Conservation (phyloP, 2,113 vertebrate genomes). For the Glaucomys volans region DNA sequence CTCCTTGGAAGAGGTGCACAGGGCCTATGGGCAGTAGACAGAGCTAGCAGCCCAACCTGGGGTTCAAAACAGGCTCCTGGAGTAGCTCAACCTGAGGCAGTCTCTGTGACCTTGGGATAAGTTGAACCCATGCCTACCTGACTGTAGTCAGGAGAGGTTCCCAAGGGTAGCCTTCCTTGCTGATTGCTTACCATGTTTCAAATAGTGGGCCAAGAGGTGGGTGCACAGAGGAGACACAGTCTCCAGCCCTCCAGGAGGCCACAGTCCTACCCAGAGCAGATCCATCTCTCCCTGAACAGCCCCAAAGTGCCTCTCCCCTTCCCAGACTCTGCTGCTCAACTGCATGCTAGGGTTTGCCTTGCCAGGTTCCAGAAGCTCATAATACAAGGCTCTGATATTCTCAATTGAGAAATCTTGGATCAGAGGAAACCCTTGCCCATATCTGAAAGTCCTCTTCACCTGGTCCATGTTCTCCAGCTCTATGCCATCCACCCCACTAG, state of each 20-base stretch:
- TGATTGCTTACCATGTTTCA: neutral
- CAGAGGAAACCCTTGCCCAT: neutral
- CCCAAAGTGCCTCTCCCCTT: too few relatives aligned
- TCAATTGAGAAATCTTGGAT: neutral
- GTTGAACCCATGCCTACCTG: neutral
- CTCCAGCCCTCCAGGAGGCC: neutral
- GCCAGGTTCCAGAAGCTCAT: neutral
- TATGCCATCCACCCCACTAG: neutral
- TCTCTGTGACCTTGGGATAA: neutral
- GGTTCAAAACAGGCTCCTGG: neutral
- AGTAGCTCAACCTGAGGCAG: neutral
- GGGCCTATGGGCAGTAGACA: neutral
- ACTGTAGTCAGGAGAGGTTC: neutral
- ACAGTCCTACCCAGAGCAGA: neutral
- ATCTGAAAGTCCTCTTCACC: neutral
- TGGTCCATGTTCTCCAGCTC: neutral
- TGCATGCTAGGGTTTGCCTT: neutral
- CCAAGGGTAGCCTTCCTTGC: neutral
- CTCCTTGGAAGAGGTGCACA: neutral
- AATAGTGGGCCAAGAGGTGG: neutral
- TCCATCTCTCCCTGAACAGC: fast-evolving
- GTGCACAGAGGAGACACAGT: fast-evolving
- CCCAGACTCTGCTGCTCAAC: neutral
- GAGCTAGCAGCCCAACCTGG: neutral
- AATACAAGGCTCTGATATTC: neutral